Evolutionary conservation across 2,113 vertebrate genomes (phyloP).

Genomic region (Xenopus borealis): DNA sequence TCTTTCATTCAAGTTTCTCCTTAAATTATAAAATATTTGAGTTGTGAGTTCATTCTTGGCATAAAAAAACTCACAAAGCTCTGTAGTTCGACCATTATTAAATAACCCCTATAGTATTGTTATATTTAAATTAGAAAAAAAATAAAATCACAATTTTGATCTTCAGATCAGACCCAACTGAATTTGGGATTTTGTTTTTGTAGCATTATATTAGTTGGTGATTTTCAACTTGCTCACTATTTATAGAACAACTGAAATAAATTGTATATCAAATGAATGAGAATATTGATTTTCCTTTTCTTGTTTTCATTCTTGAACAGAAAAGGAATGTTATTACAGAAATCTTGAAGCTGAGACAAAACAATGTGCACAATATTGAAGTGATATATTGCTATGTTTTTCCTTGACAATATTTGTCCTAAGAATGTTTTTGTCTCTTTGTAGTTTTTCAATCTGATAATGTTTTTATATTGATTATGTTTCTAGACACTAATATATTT

Average conservation of each 20-base stretch:
- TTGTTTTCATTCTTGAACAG: conserved; percentile 2
- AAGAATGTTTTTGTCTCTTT: conserved; percentile 4
- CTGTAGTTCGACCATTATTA: too few species aligned
- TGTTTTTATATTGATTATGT: conserved; percentile 33
- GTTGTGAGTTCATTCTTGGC: too few species aligned
- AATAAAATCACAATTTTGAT: too few species aligned
- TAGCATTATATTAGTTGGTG: conserved; percentile 4
- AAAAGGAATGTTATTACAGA: conserved; percentile 28
- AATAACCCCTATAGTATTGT: too few species aligned
- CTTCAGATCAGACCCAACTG: too few species aligned
- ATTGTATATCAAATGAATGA: conserved; percentile 32
- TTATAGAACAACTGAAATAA: conserved; percentile 24
- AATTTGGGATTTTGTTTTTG: background rate
- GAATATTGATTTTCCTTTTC: conserved; percentile 36
- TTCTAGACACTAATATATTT: conserved; percentile 25
- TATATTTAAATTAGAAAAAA: too few species aligned
- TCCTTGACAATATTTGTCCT: conserved; percentile 13
- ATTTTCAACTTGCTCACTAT: conserved; percentile 25
- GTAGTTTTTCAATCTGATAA: conserved; percentile 34
- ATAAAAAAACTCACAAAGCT: too few species aligned
- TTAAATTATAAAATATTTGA: too few species aligned
- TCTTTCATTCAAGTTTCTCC: too few species aligned
- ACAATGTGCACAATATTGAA: background rate
- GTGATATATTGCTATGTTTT: conserved; percentile 31
- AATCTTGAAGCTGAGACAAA: conserved; percentile 8